A percentile compares a stretch with the other conserved stretches of the same genome.
Conservation (phyloP, 2,888 invertebrate genomes). For the Embidobia sp. region DNA sequence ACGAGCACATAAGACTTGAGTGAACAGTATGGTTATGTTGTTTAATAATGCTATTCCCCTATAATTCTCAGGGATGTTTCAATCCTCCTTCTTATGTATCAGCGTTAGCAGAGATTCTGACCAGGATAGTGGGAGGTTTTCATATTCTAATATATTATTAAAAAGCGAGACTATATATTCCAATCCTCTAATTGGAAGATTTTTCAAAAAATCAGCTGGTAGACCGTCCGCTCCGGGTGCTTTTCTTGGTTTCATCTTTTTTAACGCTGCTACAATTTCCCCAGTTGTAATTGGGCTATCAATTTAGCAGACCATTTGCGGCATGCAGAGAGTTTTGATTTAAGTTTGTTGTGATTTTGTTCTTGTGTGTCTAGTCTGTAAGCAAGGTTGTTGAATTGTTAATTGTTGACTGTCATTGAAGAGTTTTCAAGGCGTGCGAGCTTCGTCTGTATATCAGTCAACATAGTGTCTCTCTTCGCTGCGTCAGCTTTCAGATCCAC, state of each 20-base stretch:
- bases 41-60: constrained; percentile 10
- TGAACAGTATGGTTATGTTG: constrained; percentile 1
- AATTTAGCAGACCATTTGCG: too few relatives aligned
- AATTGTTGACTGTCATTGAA: too few relatives aligned
- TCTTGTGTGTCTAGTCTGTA: too few relatives aligned
- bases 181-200: neutral
- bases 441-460: too few relatives aligned
- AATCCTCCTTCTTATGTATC: constrained; percentile 6
- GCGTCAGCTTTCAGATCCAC: too few relatives aligned
- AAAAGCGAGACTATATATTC: neutral
- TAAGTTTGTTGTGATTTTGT: too few relatives aligned
- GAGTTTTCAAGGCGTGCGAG: too few relatives aligned
- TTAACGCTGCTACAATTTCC: neutral
- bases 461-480: too few relatives aligned
- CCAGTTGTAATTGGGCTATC: neutral
- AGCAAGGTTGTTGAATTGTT: too few relatives aligned
- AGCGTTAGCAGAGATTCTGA: constrained; percentile 2
- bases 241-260: constrained; percentile 7
- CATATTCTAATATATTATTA: neutral
- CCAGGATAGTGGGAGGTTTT: constrained; percentile 10
- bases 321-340: too few relatives aligned
- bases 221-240: constrained; percentile 5
- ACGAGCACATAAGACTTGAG: neutral
- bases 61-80: neutral
- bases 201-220: neutral